These are phyloP conservation scores for Seira sanloemensis DNA, from an alignment of 2,888 invertebrate species.

Conservation along the genomic window DNA sequence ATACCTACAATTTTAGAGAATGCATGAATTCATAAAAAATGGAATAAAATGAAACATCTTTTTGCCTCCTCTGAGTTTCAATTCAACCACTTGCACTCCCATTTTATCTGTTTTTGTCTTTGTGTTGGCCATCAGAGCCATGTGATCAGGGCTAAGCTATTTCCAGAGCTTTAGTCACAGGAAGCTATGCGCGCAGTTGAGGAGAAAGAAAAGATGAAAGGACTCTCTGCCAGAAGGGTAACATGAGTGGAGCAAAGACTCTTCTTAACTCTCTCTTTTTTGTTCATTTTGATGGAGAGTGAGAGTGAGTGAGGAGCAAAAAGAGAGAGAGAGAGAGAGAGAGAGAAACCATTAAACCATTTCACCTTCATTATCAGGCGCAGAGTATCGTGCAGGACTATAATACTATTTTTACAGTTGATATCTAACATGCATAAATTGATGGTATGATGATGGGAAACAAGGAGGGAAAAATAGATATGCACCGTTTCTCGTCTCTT, in stretches of 20 bases:
- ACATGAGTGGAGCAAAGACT: constrained; percentile 2
- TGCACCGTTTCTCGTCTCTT: constrained; percentile 6
- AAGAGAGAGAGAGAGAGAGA: constrained; percentile 19
- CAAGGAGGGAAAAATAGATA: not conserved
- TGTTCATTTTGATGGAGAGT: constrained; percentile 28
- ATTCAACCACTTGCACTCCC: not conserved
- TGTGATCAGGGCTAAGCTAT: not conserved
- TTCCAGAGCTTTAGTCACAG: not conserved
- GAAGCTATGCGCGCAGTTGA: not conserved
- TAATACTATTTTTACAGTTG: constrained; percentile 20
- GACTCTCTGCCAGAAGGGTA: not conserved
- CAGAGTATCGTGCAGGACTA: constrained; percentile 29
- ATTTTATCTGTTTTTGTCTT: not conserved
- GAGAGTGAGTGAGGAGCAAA: not conserved
- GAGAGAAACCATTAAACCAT: constrained; percentile 47
- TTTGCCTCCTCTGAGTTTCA: not conserved
- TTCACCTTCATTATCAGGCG: constrained; percentile 53
- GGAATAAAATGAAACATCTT: constrained; percentile 11
- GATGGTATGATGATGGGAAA: not conserved
- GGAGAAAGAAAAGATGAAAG: constrained; percentile 7
- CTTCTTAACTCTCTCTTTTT: not conserved
- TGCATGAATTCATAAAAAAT: constrained; percentile 3
- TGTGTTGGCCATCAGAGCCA: not conserved
- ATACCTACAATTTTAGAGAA: not conserved
- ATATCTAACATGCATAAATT: constrained; percentile 26